Conservation (phyloP, 1,140 invertebrate species). For the Caenorhabditis tropicalis region DNA sequence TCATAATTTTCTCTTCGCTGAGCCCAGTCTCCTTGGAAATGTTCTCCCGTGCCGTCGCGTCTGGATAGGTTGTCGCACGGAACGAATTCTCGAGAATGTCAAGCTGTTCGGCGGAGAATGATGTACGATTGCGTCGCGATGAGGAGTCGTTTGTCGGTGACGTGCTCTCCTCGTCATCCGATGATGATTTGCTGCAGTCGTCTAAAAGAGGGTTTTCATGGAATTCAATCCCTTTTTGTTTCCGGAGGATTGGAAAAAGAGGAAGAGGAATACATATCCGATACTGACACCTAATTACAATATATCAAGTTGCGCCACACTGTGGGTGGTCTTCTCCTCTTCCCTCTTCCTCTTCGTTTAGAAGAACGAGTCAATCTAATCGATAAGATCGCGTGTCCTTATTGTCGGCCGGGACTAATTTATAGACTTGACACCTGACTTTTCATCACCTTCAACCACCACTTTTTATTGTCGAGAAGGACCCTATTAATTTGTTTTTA, state of each 20-base stretch:
- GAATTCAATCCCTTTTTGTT: no score
- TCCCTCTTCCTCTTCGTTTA: no score
- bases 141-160: background rate
- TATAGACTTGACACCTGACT: constrained; percentile 30
- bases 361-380: background rate
- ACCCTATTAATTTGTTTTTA: constrained; percentile 41
- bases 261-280: background rate
- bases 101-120: constrained; percentile 98
- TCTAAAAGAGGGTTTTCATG: background rate
- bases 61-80: constrained; percentile 73
- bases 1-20: constrained; percentile 67
- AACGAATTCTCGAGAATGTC: constrained; percentile 93
- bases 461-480: no score
- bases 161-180: background rate
- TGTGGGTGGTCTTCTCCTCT: background rate
- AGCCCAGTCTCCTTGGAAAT: constrained; percentile 63
- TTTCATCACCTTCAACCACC: background rate
- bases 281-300: constrained; percentile 9
- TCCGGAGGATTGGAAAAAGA: background rate
- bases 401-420: background rate
- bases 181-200: constrained; percentile 28
- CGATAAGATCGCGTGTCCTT: constrained; percentile 3
- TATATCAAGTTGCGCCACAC: constrained; percentile 33
- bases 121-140: constrained; percentile 88
- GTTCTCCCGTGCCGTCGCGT: constrained; percentile 59